Evolutionary conservation across 2,888 invertebrate genomes (phyloP).

Genomic region (Ophion costatus): DNA sequence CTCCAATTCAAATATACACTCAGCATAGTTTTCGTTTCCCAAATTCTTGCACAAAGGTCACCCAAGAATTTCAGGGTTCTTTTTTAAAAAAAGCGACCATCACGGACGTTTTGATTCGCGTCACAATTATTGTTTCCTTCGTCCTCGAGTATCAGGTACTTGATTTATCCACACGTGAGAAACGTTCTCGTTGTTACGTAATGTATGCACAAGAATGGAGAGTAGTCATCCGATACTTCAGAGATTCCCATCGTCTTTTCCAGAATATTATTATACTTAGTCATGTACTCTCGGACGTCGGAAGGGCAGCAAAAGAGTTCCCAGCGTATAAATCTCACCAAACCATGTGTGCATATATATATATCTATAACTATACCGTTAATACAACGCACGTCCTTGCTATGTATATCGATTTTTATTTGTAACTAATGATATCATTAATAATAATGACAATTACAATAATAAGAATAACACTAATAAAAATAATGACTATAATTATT

Average conservation of each 20-base stretch:
- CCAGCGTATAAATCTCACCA: conserved; percentile 64
- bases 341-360: too few relatives aligned
- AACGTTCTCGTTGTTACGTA: conserved; percentile 11
- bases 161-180: conserved; percentile 15
- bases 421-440: too few relatives aligned
- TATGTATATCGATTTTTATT: too few relatives aligned
- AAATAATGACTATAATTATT: too few relatives aligned
- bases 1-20: too few relatives aligned
- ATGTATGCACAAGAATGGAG: conserved; percentile 8
- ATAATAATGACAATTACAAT: too few relatives aligned
- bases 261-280: conserved; percentile 58
- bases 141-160: conserved; percentile 21
- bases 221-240: conserved; percentile 49
- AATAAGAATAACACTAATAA: too few relatives aligned
- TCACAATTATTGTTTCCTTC: conserved; percentile 12
- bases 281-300: conserved; percentile 45
- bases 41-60: too few relatives aligned
- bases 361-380: too few relatives aligned
- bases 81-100: not conserved
- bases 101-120: conserved; percentile 24
- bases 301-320: conserved; percentile 62
- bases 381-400: too few relatives aligned
- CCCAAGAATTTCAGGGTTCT: too few relatives aligned
- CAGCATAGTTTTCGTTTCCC: too few relatives aligned
- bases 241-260: conserved; percentile 57